Evolutionary conservation across 2,888 invertebrate genomes (phyloP).

Genomic region (Nasonovia ribisnigri): DNA sequence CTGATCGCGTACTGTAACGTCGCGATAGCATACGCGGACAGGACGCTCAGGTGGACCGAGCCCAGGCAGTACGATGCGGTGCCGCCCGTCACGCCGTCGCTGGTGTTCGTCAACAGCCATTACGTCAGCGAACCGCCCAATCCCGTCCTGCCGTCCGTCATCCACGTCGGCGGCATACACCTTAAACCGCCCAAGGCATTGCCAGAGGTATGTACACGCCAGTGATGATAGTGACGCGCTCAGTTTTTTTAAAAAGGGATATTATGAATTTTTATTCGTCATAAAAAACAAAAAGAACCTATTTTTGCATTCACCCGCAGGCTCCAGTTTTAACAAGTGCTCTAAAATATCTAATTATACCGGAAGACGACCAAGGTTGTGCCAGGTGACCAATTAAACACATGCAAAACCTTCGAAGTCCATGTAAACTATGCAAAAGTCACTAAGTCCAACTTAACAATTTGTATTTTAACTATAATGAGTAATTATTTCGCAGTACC

Average conservation of each 20-base stretch:
- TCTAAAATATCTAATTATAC: no score
- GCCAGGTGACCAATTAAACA: no score
- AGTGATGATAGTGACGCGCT: neutral
- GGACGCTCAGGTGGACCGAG: neutral
- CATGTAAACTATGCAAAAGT: no score
- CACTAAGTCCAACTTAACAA: no score
- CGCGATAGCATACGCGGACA: neutral
- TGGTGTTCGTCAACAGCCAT: slow-evolving; percentile 19
- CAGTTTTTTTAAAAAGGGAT: neutral
- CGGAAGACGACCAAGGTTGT: no score
- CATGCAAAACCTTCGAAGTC: no score
- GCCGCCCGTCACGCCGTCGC: neutral
- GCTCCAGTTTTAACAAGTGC: neutral
- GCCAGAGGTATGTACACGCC: neutral
- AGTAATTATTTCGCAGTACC: no score
- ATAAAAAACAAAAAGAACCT: neutral
- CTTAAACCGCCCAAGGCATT: neutral
- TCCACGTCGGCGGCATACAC: slow-evolving; percentile 22
- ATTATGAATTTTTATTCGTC: neutral
- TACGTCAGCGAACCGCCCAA: neutral
- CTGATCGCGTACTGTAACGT: neutral
- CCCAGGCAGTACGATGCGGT: neutral
- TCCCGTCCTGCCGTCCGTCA: neutral
- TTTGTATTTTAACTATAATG: no score
- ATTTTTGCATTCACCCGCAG: neutral